Evolutionary conservation across 2,113 vertebrate species (phyloP).

Genomic region (Cervus canadensis): DNA sequence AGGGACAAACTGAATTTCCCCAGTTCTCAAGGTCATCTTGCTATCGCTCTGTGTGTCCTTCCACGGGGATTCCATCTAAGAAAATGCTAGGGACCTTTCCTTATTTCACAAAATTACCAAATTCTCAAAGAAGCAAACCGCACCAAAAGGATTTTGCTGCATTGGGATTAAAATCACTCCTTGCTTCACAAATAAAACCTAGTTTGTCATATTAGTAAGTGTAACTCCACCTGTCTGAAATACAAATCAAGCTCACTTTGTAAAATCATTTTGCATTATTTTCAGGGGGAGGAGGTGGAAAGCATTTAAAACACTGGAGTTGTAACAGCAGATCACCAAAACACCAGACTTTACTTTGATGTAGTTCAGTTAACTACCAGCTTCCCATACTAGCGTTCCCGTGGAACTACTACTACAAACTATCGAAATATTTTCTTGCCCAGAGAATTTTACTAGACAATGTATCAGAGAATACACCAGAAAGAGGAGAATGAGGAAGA

Average conservation of each 20-base stretch:
- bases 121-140: conserved; percentile 27
- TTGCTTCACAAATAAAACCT: not conserved
- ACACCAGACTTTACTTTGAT: not conserved
- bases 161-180: conserved; percentile 5
- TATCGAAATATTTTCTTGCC: not conserved
- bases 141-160: not conserved
- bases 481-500: not conserved
- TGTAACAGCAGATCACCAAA: not conserved
- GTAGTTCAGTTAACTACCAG: conserved; percentile 19
- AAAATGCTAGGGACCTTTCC: conserved; percentile 1
- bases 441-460: not conserved
- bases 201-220: not conserved
- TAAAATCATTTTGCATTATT: not conserved
- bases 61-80: not conserved
- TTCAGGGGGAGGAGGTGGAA: not conserved
- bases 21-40: conserved; percentile 28
- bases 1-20: conserved; percentile 3
- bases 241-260: not conserved
- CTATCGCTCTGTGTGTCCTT: not conserved
- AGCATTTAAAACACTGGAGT: not conserved
- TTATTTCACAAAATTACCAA: conserved; percentile 40
- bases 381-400: not conserved
- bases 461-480: not conserved
- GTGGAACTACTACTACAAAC: not conserved
- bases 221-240: not conserved